These are phyloP conservation scores for Carcina quercana DNA, from an alignment of 2,888 invertebrate species.

Conservation along the genomic window DNA sequence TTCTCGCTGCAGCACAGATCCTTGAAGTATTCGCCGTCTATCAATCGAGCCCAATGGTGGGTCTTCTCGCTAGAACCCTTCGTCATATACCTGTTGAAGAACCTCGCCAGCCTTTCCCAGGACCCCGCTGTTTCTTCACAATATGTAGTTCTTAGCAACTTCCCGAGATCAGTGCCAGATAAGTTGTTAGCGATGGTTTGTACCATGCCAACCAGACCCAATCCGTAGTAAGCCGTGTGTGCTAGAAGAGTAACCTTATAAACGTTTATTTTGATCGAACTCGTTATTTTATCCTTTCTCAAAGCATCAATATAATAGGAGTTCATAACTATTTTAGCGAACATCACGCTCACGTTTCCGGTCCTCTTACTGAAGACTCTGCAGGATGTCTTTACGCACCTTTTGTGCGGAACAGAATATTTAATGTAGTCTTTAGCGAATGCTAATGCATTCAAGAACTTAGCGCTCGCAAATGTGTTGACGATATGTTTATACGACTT, in stretches of 20 bases:
- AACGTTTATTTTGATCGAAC: conserved; percentile 10
- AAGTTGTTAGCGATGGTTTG: conserved; percentile 5
- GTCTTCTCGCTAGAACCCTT: conserved; percentile 6
- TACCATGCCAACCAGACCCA: conserved; percentile 18
- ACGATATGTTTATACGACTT: conserved; percentile 17
- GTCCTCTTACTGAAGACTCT: conserved; percentile 14
- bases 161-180: not conserved
- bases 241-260: conserved; percentile 15
- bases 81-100: conserved; percentile 9
- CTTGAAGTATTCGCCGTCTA: conserved; percentile 15
- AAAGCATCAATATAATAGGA: conserved; percentile 7
- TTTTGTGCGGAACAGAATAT: conserved; percentile 16
- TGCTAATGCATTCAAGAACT: conserved; percentile 3
- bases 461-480: conserved; percentile 12
- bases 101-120: conserved; percentile 12
- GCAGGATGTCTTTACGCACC: conserved; percentile 16
- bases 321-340: conserved; percentile 20
- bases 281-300: not conserved
- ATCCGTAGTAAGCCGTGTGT: conserved; percentile 16
- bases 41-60: conserved; percentile 19
- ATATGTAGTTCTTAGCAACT: conserved; percentile 7
- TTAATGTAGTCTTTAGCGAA: not conserved
- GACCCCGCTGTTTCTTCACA: conserved; percentile 13
- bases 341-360: conserved; percentile 15
- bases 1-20: conserved; percentile 16